Evolutionary conservation across 2,888 invertebrate species (phyloP).

Genomic region (Drosophila siamana): DNA sequence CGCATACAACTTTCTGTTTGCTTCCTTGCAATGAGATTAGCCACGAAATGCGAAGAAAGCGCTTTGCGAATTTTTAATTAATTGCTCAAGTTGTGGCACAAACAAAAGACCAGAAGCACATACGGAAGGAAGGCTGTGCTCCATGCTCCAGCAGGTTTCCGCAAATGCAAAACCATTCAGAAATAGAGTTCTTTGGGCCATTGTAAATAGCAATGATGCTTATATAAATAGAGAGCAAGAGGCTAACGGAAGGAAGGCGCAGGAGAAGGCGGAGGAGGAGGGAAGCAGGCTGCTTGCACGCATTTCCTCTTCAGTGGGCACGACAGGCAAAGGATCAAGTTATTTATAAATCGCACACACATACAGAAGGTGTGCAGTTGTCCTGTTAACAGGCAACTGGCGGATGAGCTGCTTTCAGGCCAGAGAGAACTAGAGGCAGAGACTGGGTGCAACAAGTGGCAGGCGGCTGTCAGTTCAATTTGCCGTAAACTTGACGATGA

Average conservation of each 20-base stretch:
- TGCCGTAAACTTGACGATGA: constrained; percentile 52
- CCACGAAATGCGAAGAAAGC: constrained; percentile 15
- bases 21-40: constrained; percentile 32
- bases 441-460: constrained; percentile 69
- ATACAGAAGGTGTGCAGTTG: constrained; percentile 11
- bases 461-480: constrained; percentile 63
- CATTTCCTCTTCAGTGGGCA: constrained; percentile 69
- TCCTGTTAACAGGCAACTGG: constrained; percentile 9
- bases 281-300: constrained; percentile 23
- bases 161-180: constrained; percentile 2
- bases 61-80: constrained; percentile 36
- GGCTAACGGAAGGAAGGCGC: no score
- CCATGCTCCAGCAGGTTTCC: constrained; percentile 1
- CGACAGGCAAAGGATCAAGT: constrained; percentile 64
- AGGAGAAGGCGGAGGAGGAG: not conserved
- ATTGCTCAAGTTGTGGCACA: constrained; percentile 11
- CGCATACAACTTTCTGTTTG: constrained; percentile 36
- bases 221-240: constrained; percentile 25
- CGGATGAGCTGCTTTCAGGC: constrained; percentile 16
- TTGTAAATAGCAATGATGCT: constrained; percentile 21
- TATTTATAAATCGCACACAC: constrained; percentile 62
- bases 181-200: constrained; percentile 39
- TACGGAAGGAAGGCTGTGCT: constrained; percentile 2
- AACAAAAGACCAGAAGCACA: constrained; percentile 16
- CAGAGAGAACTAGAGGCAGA: not conserved